Evolutionary conservation across 53 echinoderm and acorn worm genomes (phyloP), one percentile per base, ranked within the genome.

Genomic region (Astropecten irregularis): DNA sequence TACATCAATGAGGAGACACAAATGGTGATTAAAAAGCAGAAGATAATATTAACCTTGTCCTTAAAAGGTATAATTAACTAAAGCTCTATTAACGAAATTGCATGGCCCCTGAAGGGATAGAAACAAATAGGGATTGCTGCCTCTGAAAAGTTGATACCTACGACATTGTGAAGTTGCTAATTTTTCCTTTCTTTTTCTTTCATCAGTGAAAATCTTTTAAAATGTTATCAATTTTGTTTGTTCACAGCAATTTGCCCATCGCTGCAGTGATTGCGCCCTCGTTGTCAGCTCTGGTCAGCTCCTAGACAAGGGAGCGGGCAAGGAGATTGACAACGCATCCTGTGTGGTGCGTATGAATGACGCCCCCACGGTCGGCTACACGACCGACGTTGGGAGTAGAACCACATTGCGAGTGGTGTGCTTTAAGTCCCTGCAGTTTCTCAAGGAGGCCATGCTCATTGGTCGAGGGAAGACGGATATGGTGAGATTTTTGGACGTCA

Each of bases 331-430:
- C 69, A 84, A 73, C 36, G 59, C 84, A 8, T 52, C 77, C 0
- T 93, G 93, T 67, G 90, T 93, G 10, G 69, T 93, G 9, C 74
- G 93, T 29, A 93, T 93, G 93, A 93, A 93, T 51, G 53, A 65
- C 29, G 93, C 93, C 25, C 93, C 93, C 29, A 65, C 66, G 13
- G 27, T 32, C 4, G 85, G 81, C 32, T 88, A 84, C 79, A 55
- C 90, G 18, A 40, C 46, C 23, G 93, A 93, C 61, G 90, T 90
- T 1, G 93, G 90, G 2, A 47, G 54, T 16, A 69, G 71, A 28
- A 90, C 90, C 18, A 93, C 93, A 2, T 63, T 93, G 9, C 48
- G 93, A 10, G 66, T 93, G 9, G 71, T 63, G 15, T 92, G 85
- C 52, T 92, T 92, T 54, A 68, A 68, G 3, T 34, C 86, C 3